Evolutionary conservation across 2,797 vertebrate species (phyloP).

Genomic region (Syndactyla subalaris): DNA sequence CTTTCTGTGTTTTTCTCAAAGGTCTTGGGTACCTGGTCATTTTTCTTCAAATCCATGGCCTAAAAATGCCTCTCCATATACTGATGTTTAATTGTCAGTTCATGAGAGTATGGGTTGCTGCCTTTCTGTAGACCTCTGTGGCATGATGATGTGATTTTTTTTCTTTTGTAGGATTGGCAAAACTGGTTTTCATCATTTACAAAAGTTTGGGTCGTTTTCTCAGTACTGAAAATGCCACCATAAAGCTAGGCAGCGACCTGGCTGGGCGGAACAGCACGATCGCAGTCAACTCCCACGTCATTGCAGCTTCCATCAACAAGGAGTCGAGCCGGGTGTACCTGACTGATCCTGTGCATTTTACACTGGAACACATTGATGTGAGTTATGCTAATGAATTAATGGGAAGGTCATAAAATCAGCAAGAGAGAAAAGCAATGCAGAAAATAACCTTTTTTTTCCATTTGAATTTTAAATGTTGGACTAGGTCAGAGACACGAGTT

Average conservation of each 20-base stretch:
- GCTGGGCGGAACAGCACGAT: conserved; percentile 89
- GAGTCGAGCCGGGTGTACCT: conserved; percentile 98
- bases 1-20: not conserved
- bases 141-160: not conserved
- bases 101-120: not conserved
- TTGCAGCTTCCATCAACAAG: conserved; percentile 98
- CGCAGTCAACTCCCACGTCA: conserved; percentile 96
- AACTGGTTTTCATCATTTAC: conserved; percentile 97
- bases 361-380: conserved; percentile 96
- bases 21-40: accelerated
- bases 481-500: conserved; percentile 90
- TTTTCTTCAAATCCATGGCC: not conserved
- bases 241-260: conserved; percentile 88
- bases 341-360: conserved; percentile 96
- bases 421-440: conserved; percentile 72
- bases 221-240: conserved; percentile 94
- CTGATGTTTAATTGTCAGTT: not conserved
- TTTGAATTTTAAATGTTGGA: conserved; percentile 89
- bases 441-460: conserved; percentile 73
- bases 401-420: conserved; percentile 78
- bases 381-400: conserved; percentile 81
- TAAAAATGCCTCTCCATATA: not conserved
- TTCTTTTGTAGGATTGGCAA: conserved; percentile 86
- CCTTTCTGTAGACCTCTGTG: not conserved
- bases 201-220: conserved; percentile 97